Evolutionary conservation across 2,113 vertebrate genomes (phyloP), one percentile per base, ranked within the genome.

Genomic region (Romanogobio albipinnatus): DNA sequence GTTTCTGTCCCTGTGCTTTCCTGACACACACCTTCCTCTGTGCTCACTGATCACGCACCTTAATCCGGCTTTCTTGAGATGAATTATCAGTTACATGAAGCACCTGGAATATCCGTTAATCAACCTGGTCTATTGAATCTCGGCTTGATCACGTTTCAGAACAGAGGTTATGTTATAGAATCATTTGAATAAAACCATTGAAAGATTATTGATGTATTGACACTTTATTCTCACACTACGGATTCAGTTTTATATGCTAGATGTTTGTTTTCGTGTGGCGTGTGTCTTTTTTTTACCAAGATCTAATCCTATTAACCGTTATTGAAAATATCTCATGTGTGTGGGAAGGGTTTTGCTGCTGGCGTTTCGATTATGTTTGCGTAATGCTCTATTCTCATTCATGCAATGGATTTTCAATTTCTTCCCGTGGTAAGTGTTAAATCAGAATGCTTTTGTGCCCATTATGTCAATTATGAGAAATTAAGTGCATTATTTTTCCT

Each of bases 1-100:
- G n/a, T 26, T 64, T 61, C 39, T 39, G 5, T 39, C 39, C 39
- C 47, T 83, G 62, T 64, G 82, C 87, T 47, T 22, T 51, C 39
- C 33, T 76, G 47, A 76, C 47, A 33, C 73, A 9, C 24, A 22
- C 19, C 49, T 53, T 49, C 33, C 43, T 36, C 9, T 70, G 66
- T 5, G 36, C 36, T 43, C 66, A n/a, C 22, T 10, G 19, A 71
- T 71, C 11, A 5, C 9, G 5, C 43, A 43, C 22, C 68, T 43
- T 43, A 39, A 43, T 11, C 43, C 9, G 43, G 36, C 66, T 70
- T 22, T 70, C 19, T 11, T 43, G 15, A 36, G 19, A 71, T 43
- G 68, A 71, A 39, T 43, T 5, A 6, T 11, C 36, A 6, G 53
- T 22, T 22, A 56, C 53, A 22, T 1, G 51, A 56, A 56, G 51